Evolutionary conservation across 2,797 vertebrate species (phyloP).

Genomic region (Halcyon badia): DNA sequence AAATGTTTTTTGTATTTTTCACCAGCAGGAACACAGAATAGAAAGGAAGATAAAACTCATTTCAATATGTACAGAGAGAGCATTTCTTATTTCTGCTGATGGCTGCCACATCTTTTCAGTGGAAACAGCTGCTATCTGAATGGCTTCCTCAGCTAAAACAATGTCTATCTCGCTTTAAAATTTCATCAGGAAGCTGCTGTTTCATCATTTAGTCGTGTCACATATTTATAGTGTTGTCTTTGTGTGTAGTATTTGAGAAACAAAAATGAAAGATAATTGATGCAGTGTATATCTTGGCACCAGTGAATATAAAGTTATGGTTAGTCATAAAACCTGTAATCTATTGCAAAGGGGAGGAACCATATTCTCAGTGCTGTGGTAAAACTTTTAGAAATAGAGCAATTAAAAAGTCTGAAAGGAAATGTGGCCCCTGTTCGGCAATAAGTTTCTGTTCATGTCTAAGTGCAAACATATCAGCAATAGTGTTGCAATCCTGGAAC

Average conservation of each 20-base stretch:
- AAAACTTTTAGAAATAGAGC: constrained; percentile 43
- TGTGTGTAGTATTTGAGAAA: constrained; percentile 75
- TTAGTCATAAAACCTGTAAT: constrained; percentile 62
- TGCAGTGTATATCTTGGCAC: constrained; percentile 42
- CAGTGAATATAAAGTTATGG: constrained; percentile 62
- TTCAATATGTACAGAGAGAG: constrained; percentile 67
- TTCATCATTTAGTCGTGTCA: constrained; percentile 78
- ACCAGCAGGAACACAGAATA: constrained; percentile 30
- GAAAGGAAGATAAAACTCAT: constrained; percentile 58
- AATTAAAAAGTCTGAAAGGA: constrained; percentile 41
- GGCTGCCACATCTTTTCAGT: constrained; percentile 73
- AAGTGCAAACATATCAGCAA: neutral
- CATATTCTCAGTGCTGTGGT: neutral
- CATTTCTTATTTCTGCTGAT: constrained; percentile 74
- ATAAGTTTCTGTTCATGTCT: neutral
- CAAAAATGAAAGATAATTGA: constrained; percentile 75
- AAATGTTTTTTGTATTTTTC: constrained; percentile 48
- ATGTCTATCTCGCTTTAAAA: constrained; percentile 74
- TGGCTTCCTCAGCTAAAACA: constrained; percentile 77
- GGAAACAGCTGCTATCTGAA: constrained; percentile 79
- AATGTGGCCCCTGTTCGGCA: neutral
- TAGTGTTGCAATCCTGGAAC: neutral
- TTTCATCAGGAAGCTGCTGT: constrained; percentile 77
- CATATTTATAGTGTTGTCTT: constrained; percentile 80
- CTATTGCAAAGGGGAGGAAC: neutral